phyloP scores from a whole-genome alignment of 2,888 invertebrate genomes.

The Calephelis perditalis region DNA sequence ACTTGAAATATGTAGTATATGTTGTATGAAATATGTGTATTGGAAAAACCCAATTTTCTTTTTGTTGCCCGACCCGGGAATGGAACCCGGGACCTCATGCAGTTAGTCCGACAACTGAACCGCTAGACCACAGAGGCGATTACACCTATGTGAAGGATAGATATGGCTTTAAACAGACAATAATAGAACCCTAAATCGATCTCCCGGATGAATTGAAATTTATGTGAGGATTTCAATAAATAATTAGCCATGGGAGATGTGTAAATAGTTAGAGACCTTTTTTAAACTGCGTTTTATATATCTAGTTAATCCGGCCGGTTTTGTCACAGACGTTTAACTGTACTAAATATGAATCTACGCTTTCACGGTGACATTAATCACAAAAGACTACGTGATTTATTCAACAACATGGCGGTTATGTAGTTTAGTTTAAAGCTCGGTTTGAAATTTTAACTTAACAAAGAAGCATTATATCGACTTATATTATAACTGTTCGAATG shows the following conservation, averaged over 20 bases:
- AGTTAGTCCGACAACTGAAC: too few relatives aligned
- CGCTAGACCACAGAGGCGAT: too few relatives aligned
- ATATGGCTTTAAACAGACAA: neutral
- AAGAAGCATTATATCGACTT: constrained; percentile 42
- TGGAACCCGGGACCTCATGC: too few relatives aligned
- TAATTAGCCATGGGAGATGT: constrained; percentile 55
- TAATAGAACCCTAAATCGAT: constrained; percentile 34
- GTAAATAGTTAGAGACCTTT: constrained; percentile 64
- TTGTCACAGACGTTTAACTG: constrained; percentile 55
- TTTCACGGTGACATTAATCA: constrained; percentile 71
- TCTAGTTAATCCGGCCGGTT: constrained; percentile 50
- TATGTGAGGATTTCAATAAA: constrained; percentile 68
- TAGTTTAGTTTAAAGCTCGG: constrained; percentile 45
- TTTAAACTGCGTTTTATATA: constrained; percentile 52
- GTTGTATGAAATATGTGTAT: too few relatives aligned
- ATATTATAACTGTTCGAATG: constrained; percentile 49
- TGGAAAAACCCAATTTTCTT: too few relatives aligned
- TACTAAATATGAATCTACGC: constrained; percentile 73
- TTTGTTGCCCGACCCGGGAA: too few relatives aligned
- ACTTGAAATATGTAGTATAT: too few relatives aligned
- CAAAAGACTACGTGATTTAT: constrained; percentile 71
- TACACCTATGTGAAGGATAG: too few relatives aligned
- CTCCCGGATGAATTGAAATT: constrained; percentile 49
- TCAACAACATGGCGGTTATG: constrained; percentile 46
- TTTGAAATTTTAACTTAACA: constrained; percentile 43